Percentiles rank a stretch among this genome's conserved stretches.
phyloP scores from a whole-genome alignment of 2,888 invertebrate species.

The Adineta ricciae region DNA sequence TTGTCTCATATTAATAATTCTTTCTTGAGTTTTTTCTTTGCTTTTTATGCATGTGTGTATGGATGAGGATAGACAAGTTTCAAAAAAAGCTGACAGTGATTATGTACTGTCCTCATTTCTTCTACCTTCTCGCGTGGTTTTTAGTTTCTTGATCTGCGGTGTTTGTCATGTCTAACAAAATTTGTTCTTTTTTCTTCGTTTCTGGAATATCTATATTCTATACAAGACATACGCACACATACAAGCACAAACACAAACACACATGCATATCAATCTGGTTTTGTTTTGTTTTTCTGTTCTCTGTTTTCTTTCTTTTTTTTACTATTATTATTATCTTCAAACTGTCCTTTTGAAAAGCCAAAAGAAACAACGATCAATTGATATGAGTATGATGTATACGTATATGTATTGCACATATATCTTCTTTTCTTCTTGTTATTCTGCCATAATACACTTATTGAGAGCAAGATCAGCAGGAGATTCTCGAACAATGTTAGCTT shows the following conservation, averaged over 20 bases:
- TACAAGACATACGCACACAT: no score
- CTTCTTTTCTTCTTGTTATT: neutral
- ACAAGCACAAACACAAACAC: neutral
- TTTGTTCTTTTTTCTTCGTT: neutral
- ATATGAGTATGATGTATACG: neutral
- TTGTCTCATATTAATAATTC: neutral
- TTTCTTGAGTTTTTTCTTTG: neutral
- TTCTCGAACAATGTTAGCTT: no score
- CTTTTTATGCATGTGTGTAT: neutral
- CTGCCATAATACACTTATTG: no score
- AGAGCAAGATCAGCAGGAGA: no score
- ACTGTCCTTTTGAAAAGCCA: neutral
- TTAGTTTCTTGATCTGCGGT: slow-evolving; percentile 1
- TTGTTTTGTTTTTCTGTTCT: neutral
- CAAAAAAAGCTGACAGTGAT: neutral
- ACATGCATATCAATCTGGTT: neutral
- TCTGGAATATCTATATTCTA: neutral
- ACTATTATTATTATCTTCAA: no score
- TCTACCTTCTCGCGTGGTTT: neutral
- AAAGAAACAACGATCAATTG: neutral
- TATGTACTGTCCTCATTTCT: neutral
- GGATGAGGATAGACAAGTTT: neutral
- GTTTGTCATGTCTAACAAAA: neutral
- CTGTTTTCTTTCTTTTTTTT: neutral
- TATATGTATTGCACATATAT: neutral